Base-by-base conservation (phyloP, 2,797 vertebrate species). In the Gymnoscopelus braueri region DNA sequence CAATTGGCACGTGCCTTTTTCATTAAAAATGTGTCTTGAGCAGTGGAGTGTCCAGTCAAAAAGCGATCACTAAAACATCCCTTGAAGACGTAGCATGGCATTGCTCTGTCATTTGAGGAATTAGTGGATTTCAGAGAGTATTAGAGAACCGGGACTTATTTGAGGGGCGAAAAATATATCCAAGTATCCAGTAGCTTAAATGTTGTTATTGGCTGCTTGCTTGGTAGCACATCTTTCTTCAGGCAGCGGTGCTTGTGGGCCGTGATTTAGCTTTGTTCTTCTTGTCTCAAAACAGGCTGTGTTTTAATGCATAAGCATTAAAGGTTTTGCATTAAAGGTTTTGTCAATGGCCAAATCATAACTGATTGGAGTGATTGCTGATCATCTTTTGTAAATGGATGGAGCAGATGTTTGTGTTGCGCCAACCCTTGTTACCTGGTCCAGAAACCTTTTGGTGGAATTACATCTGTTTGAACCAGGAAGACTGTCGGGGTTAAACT, bases 401-500 rank as follows among this genome's bases (percentile, higher is more conserved):
- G 13, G 75, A 65, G 78, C 57, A 35, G 56, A n/a, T 39, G 39
- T 15, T 14, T 53, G n/a, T 9, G 62, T 60, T 49, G 66, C 32
- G 63, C 69, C 23, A 65, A 13, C 3, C 63, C 74, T 73, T 72
- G 77, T 54, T 61, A 79, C 75, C 84, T 74, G 81, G 65, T 74
- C 78, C 59, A 81, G 62, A 74, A 59, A 80, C 68, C 63, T 83
- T 72, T 29, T 15, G 9, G 15, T 11, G 12, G 52, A 39, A 47
- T 11, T 23, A 19, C 9, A 0, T 71, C 19, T 10, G 80, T 80
- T 78, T 89, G 82, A 88, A 88, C 84, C 77, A 83, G 67, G 74
- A 80, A 65, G 66, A 78, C 67, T 78, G 77, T 88, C 79, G 67
- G 79, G 84, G 75, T 88, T 79, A 77, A 75, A 51, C 80, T 85